These are phyloP conservation scores for Piscicola geometra DNA, from an alignment of 2,888 invertebrate genomes.

Conservation along the genomic window DNA sequence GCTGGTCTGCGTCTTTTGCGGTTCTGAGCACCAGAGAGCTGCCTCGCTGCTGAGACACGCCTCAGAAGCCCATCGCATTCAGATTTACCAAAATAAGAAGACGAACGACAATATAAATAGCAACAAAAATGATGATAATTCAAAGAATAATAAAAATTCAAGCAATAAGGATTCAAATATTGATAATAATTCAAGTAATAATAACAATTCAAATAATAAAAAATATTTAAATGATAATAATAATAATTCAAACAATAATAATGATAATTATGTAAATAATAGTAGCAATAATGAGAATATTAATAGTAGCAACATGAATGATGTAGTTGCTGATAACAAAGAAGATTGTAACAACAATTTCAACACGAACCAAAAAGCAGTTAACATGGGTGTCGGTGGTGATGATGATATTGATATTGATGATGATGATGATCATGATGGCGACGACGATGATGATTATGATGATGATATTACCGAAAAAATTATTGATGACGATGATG, in stretches of 20 bases:
- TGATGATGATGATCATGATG: not conserved
- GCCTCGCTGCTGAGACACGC: not conserved
- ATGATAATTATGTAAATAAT: no score
- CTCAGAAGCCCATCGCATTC: not conserved
- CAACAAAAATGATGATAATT: no score
- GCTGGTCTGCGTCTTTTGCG: slow-evolving; percentile 1
- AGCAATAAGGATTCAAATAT: not conserved
- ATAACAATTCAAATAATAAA: not conserved
- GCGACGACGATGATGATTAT: not conserved
- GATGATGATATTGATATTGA: not conserved
- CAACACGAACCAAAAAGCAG: not conserved
- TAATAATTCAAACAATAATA: not conserved
- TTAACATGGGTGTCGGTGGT: not conserved
- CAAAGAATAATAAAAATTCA: no score
- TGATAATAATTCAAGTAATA: not conserved
- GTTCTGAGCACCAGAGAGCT: not conserved
- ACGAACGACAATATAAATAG: not conserved
- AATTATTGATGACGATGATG: not conserved
- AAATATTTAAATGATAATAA: not conserved
- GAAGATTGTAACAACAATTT: not conserved
- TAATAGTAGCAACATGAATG: no score
- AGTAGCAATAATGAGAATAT: no score
- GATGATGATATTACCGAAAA: not conserved
- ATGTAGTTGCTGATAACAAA: no score
- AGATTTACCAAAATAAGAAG: not conserved